These are phyloP conservation scores for Nerophis lumbriciformis DNA, from an alignment of 2,113 vertebrate species.

Conservation along the genomic window DNA sequence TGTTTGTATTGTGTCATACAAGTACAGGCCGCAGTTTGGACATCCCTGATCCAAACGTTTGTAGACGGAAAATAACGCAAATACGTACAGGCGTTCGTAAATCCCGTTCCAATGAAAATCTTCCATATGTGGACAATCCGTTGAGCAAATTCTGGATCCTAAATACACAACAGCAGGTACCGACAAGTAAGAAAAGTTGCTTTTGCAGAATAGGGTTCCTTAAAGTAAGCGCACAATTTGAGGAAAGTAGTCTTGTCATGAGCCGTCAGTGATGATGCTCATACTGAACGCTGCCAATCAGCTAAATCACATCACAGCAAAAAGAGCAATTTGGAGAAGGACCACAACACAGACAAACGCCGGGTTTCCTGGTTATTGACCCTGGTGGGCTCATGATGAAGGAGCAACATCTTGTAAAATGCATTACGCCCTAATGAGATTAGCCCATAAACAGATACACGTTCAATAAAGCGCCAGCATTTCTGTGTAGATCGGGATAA, in stretches of 20 bases:
- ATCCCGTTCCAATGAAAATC: too few relatives aligned
- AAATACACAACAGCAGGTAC: too few relatives aligned
- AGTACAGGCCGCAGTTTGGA: too few relatives aligned
- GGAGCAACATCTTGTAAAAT: constrained; percentile 47
- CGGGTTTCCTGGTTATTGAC: constrained; percentile 25
- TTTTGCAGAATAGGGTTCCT: too few relatives aligned
- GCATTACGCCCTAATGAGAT: constrained; percentile 50
- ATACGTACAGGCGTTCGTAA: too few relatives aligned
- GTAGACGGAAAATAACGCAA: too few relatives aligned
- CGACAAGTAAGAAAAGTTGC: too few relatives aligned
- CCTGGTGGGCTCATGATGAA: constrained; percentile 24
- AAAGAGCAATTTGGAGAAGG: constrained; percentile 38
- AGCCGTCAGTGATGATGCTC: constrained; percentile 21
- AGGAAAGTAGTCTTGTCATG: not conserved
- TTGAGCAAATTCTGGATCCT: too few relatives aligned
- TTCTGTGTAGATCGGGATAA: constrained; percentile 46
- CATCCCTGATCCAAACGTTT: too few relatives aligned
- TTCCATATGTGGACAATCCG: too few relatives aligned
- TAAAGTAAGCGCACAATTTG: too few relatives aligned
- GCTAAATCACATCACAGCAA: constrained; percentile 30
- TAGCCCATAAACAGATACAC: constrained; percentile 44
- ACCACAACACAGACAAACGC: constrained; percentile 25
- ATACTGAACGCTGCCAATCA: constrained; percentile 32
- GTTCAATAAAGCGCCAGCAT: constrained; percentile 56
- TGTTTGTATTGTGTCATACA: too few relatives aligned